Evolutionary conservation across 2,888 invertebrate genomes (phyloP).

Genomic region (Ceriagrion tenellum): DNA sequence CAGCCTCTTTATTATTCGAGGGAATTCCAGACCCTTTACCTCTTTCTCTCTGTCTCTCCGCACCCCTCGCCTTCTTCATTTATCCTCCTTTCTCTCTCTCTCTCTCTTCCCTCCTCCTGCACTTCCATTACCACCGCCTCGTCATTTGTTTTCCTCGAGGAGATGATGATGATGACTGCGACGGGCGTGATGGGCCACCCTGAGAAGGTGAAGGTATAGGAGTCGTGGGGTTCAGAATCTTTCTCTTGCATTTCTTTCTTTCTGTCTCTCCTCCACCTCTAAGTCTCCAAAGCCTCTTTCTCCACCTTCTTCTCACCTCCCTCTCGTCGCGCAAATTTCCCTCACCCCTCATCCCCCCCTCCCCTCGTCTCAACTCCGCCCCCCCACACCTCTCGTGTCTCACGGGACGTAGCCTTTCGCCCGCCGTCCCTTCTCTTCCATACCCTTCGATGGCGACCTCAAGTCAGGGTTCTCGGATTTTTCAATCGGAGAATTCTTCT

Average conservation of each 20-base stretch:
- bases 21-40: neutral
- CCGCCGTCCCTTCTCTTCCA: no score
- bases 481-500: neutral
- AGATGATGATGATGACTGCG: constrained; percentile 9
- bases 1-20: neutral
- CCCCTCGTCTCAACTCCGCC: neutral
- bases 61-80: neutral
- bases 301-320: neutral
- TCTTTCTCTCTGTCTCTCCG: no score
- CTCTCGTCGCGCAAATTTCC: neutral
- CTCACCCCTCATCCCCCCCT: neutral
- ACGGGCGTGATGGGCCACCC: neutral
- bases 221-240: no score
- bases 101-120: neutral
- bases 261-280: neutral
- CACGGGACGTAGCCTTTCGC: neutral
- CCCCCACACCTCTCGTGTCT: neutral
- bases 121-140: neutral
- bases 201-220: neutral
- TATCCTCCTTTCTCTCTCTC: neutral
- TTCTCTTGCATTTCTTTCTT: neutral
- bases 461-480: neutral
- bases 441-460: neutral
- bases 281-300: no score
- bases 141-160: constrained; percentile 13